These are phyloP conservation scores for Varanus salvator DNA, from an alignment of 2,113 vertebrate genomes.

Conservation along the genomic window DNA sequence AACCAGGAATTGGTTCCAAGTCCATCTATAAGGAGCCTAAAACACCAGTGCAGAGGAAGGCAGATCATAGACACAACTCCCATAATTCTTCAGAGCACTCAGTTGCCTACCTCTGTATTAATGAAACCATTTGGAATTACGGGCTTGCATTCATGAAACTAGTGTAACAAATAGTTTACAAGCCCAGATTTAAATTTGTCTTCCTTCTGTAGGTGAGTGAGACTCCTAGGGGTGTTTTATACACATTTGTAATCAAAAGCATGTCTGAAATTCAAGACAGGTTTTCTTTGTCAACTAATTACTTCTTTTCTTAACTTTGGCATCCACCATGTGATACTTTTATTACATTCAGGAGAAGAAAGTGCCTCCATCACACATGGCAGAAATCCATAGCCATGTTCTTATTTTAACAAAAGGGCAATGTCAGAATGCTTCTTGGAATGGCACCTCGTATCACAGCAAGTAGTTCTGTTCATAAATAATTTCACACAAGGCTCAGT, in stretches of 20 bases:
- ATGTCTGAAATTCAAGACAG: neutral
- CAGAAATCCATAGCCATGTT: neutral
- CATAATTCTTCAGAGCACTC: no score
- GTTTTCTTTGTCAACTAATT: neutral
- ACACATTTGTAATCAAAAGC: neutral
- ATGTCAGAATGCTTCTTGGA: neutral
- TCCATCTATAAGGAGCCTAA: neutral
- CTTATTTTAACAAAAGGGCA: neutral
- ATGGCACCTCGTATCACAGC: neutral
- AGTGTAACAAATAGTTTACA: neutral
- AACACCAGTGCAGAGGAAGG: neutral
- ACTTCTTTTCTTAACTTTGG: neutral
- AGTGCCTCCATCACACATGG: neutral
- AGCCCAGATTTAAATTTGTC: neutral
- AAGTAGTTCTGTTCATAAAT: conserved; percentile 33
- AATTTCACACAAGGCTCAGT: conserved; percentile 44
- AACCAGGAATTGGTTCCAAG: neutral
- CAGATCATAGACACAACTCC: no score
- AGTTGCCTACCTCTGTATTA: no score
- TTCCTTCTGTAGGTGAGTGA: neutral
- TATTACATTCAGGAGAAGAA: neutral
- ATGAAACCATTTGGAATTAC: neutral
- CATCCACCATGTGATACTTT: neutral
- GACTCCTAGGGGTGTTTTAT: neutral
- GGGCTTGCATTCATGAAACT: no score